Conservation (phyloP, 2,888 invertebrate genomes). For the Argyra leucocephala region DNA sequence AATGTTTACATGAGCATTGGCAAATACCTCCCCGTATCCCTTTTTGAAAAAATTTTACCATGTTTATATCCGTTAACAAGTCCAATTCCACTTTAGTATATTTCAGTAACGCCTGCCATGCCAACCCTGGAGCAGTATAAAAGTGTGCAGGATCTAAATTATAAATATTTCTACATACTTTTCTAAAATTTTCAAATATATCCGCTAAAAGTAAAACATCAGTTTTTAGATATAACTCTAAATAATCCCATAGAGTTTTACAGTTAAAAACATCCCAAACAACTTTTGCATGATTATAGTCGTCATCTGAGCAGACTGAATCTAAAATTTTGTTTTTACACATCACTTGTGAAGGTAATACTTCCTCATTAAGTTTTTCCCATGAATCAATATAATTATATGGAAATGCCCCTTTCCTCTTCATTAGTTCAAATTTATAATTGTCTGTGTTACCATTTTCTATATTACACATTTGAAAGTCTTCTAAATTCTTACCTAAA, state of each 20-base stretch:
- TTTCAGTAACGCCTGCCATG: constrained; percentile 12
- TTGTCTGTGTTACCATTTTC: background rate
- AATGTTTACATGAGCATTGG: constrained; percentile 10
- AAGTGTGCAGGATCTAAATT: constrained; percentile 14
- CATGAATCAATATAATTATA: constrained; percentile 29
- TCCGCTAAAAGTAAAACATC: constrained; percentile 35
- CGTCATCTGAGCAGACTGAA: constrained; percentile 21
- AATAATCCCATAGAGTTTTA: constrained; percentile 31
- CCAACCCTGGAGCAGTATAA: constrained; percentile 12
- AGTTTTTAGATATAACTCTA: constrained; percentile 30
- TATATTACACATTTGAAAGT: background rate
- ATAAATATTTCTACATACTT: constrained; percentile 12
- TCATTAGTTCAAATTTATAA: constrained; percentile 23
- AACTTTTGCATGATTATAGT: constrained; percentile 31
- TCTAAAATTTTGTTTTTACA: constrained; percentile 27
- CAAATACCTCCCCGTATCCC: constrained; percentile 13
- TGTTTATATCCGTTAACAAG: constrained; percentile 7
- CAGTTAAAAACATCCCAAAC: constrained; percentile 33
- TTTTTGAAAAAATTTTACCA: constrained; percentile 11
- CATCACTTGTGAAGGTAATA: constrained; percentile 20
- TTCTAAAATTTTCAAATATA: constrained; percentile 16
- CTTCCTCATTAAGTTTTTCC: constrained; percentile 23
- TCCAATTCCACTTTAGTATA: background rate
- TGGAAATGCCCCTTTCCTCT: constrained; percentile 31
- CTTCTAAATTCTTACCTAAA: constrained; percentile 9